Base-by-base conservation (phyloP, 2,113 vertebrate genomes). In the Tenebrosternarchus preto region DNA sequence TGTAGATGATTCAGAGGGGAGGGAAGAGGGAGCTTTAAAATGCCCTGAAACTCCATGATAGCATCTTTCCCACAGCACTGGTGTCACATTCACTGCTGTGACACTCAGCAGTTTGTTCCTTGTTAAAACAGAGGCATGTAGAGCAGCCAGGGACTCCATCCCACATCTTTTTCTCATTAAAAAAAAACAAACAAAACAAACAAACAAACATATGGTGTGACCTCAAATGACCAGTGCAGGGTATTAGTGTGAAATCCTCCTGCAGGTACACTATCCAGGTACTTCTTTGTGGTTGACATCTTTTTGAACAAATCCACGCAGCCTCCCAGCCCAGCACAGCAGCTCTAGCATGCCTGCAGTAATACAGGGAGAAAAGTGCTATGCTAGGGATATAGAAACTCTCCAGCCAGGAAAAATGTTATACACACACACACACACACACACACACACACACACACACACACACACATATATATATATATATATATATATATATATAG, bases 111-210 rank as follows among this genome's bases (percentile, higher is more conserved):
- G 19, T 68, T 22, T 68, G 64, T 8, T n/a, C 7, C 64, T 68
- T 78, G 66, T 70, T 78, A 50, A 78, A 70, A 8, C 31, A 25
- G 24, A 78, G 55, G 76, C 76, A 27, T 63, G 63, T 46, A 56
- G 31, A 68, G 50, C n/a, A 22, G 76, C 53, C 64, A 57, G 64
- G 68, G 64, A 69, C 11, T 7, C 76, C 20, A 39, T 59, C 2
- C 66, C 66, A 46, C 55, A 60, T 60, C 70, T 78, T 43, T 24
- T 46, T 22, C 76, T 78, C 76, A 70, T 78, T 78, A 70, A 60
- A 60, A 70, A 1, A 50, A 50, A 50, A 50, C 15, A 50, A 50
- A 50, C 12, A 50, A n/a, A 46, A 46, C 1, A 46, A 9, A 46
- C 9, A 36, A 36, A 36, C 7, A 36, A 3, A 78, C 27, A 24